Evolutionary conservation across 2,888 invertebrate species (phyloP).

Genomic region (Cyrtodaria siliqua): DNA sequence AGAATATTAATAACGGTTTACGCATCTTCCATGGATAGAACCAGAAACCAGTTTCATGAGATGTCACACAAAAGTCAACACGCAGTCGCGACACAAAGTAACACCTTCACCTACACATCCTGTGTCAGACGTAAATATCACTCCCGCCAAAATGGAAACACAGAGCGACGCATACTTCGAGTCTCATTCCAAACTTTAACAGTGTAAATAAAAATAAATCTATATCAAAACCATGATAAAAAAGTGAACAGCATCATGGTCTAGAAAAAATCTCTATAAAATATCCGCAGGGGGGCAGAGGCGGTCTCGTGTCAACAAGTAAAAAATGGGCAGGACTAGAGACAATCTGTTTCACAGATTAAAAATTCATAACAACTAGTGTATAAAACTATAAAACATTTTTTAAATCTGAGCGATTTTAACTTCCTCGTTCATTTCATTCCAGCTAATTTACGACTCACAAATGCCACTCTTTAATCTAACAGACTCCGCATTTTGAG

Average conservation of each 20-base stretch:
- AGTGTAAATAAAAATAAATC: conserved; percentile 64
- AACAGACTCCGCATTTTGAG: no score
- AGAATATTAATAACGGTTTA: no score
- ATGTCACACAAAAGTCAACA: neutral
- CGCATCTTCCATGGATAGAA: no score
- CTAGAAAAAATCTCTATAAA: conserved; percentile 60
- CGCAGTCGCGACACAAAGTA: no score
- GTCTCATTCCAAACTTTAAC: conserved; percentile 56
- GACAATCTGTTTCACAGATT: conserved; percentile 62
- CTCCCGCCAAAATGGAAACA: neutral
- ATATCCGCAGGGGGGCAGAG: conserved; percentile 37
- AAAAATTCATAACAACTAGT: conserved; percentile 44
- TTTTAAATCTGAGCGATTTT: neutral
- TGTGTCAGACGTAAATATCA: no score
- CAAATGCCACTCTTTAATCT: no score
- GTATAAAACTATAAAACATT: conserved; percentile 11
- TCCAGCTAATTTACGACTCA: no score
- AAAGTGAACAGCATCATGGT: conserved; percentile 62
- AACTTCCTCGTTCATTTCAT: neutral
- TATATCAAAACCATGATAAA: conserved; percentile 68
- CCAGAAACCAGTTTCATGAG: neutral
- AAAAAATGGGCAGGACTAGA: conserved; percentile 56
- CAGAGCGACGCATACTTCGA: conserved; percentile 32
- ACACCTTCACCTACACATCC: no score
- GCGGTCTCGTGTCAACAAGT: conserved; percentile 36